Evolutionary conservation across 2,888 invertebrate species (phyloP), one percentile per base, ranked within the genome.

Genomic region (Cybosia mesomella): DNA sequence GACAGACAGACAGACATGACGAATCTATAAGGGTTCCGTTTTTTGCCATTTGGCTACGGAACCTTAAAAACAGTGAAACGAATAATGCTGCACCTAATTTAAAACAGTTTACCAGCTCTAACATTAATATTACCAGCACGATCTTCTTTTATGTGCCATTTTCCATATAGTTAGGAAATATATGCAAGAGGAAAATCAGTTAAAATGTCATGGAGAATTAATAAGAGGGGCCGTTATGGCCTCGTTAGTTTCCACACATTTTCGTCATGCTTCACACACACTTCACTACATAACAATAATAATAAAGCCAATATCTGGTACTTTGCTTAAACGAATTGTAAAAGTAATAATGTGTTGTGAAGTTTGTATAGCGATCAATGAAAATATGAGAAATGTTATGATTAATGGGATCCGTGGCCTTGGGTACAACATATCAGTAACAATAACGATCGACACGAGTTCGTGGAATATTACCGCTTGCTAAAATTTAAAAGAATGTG

Each of bases 371-470:
- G 66, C 66, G 43, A 62, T 72, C 69, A 67, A 72, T 67, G 70
- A 71, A 72, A n/a, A n/a, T n/a, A 72, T 73, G 67, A 73, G 64
- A 77, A 71, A 62, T 64, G 58, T 59, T 54, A 61, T 74, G 76
- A 80, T 76, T 72, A 64, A 74, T 76, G 71, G 58, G 15, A 66
- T 39, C 21, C 21, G 21, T 18, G 62, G 32, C 77, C 72, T 77
- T 78, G 72, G 43, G 4, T 55, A 61, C 49, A 66, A 63, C 61
- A 72, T 70, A 69, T 76, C 32, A 61, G 57, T 18, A 62, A 58
- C 54, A 78, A 74, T 70, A 63, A 49, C 55, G 54, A 21, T 24
- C 36, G 49, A 22, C 55, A 53, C 2, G 49, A 61, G 28, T 58
- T 57, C 34, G n/a, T 22, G 58, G 58, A 54, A 58, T 34, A 32